Percentiles rank a stretch among this genome's conserved stretches.
phyloP scores from a whole-genome alignment of 2,888 invertebrate species.

The Melikaiella ostensackeni region DNA sequence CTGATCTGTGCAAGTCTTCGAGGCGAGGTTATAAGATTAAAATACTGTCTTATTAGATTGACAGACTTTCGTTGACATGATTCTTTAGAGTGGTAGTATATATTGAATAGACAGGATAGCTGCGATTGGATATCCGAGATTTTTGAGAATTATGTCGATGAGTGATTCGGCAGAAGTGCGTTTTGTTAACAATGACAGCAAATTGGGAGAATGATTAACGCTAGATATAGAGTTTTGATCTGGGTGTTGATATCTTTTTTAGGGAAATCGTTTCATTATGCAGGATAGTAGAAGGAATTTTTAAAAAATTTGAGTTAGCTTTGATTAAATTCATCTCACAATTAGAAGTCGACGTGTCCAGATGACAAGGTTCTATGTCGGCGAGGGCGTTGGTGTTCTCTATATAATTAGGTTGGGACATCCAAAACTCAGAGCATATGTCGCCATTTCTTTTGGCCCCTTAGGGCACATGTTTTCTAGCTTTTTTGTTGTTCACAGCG shows the following conservation, averaged over 20 bases:
- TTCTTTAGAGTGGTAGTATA: slow-evolving; percentile 38
- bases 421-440: no score
- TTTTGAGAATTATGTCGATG: slow-evolving; percentile 31
- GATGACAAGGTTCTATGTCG: no score
- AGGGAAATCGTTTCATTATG: not conserved
- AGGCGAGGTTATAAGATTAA: slow-evolving; percentile 29
- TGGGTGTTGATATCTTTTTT: slow-evolving; percentile 29
- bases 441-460: no score
- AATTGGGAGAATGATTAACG: slow-evolving; percentile 32
- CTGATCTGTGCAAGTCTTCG: slow-evolving; percentile 35
- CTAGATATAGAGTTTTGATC: slow-evolving; percentile 6
- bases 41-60: slow-evolving; percentile 34
- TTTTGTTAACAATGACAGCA: slow-evolving; percentile 16
- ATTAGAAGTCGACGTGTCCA: not conserved
- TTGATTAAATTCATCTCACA: not conserved
- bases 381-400: no score
- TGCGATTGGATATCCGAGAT: slow-evolving; percentile 19
- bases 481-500: no score
- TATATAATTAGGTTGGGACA: no score
- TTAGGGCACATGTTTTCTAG: no score
- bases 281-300: not conserved
- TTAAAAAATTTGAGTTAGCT: not conserved
- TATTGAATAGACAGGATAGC: slow-evolving; percentile 38
- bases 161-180: slow-evolving; percentile 22
- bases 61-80: slow-evolving; percentile 34